Evolutionary conservation across 2,888 invertebrate genomes (phyloP).

Genomic region (Mesorhabditis belari): DNA sequence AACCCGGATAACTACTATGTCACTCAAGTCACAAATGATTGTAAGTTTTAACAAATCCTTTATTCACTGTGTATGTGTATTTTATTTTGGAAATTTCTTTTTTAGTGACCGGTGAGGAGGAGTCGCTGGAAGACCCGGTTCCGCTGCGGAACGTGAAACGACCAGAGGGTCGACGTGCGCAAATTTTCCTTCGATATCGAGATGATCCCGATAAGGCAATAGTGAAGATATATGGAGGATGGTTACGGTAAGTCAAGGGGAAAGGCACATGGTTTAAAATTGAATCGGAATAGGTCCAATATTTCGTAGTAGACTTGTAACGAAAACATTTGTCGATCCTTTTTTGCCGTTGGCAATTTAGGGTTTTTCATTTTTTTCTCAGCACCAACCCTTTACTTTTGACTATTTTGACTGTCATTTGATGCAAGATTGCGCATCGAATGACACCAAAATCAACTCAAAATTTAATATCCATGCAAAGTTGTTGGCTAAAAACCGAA

Average conservation of each 20-base stretch:
- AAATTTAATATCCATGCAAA: no score
- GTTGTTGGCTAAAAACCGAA: no score
- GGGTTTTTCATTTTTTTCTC: no score
- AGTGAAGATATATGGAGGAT: slow-evolving; percentile 88
- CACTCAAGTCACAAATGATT: slow-evolving; percentile 58
- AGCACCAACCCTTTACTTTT: no score
- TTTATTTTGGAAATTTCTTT: not conserved
- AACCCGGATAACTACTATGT: slow-evolving; percentile 71
- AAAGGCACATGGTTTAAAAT: not conserved
- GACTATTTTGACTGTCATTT: no score
- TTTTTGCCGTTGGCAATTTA: no score
- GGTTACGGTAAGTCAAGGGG: slow-evolving; percentile 63
- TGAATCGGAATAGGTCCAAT: no score
- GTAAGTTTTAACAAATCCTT: slow-evolving; percentile 10
- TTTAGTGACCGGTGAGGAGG: slow-evolving; percentile 64
- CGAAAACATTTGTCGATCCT: no score
- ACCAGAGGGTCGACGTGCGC: slow-evolving; percentile 88
- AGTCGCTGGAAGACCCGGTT: slow-evolving; percentile 75
- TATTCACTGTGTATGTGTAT: not conserved
- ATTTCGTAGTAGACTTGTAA: no score
- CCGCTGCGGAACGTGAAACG: slow-evolving; percentile 70
- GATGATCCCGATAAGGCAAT: slow-evolving; percentile 69
- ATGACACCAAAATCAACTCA: no score
- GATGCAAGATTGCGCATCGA: no score
- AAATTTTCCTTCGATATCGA: slow-evolving; percentile 76